A percentile compares a stretch with the other conserved stretches of the same genome.
These are phyloP conservation scores for Aplochiton taeniatus DNA, from an alignment of 2,797 vertebrate species.

Conservation along the genomic window DNA sequence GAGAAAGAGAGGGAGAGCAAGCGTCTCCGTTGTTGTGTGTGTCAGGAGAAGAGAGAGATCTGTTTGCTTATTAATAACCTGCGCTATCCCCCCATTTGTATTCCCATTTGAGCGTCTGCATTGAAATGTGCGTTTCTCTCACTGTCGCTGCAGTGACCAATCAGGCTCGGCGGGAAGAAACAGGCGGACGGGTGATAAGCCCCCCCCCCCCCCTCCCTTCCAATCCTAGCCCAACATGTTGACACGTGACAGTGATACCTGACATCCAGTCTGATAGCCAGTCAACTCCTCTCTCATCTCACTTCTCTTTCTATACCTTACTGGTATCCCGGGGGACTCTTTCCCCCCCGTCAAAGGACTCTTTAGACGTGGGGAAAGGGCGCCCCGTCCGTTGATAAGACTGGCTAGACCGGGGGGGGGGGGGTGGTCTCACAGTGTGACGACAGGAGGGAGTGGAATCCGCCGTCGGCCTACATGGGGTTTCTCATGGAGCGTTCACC, in stretches of 20 bases:
- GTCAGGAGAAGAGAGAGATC: conserved; percentile 15
- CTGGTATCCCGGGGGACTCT: no score
- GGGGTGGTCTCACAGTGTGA: no score
- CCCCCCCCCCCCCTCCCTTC: background rate
- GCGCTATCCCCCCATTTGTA: conserved; percentile 34
- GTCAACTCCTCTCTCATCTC: background rate
- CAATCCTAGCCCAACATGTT: background rate
- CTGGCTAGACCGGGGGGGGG: no score
- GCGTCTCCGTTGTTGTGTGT: no score
- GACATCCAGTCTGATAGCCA: no score
- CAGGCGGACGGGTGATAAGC: background rate
- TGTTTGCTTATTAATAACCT: conserved; percentile 54
- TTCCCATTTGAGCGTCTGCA: conserved; percentile 26
- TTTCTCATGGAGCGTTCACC: no score
- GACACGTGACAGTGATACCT: background rate
- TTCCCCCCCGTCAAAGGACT: no score
- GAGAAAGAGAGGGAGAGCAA: background rate
- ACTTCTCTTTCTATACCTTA: background rate
- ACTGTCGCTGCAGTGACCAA: conserved; percentile 31
- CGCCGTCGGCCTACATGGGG: no score
- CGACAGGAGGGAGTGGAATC: no score
- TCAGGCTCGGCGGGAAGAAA: conserved; percentile 7
- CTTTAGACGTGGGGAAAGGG: no score
- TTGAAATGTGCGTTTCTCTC: conserved; percentile 22
- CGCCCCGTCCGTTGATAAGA: no score